Conservation (phyloP, 2,888 invertebrate species). For the Tuta absoluta region DNA sequence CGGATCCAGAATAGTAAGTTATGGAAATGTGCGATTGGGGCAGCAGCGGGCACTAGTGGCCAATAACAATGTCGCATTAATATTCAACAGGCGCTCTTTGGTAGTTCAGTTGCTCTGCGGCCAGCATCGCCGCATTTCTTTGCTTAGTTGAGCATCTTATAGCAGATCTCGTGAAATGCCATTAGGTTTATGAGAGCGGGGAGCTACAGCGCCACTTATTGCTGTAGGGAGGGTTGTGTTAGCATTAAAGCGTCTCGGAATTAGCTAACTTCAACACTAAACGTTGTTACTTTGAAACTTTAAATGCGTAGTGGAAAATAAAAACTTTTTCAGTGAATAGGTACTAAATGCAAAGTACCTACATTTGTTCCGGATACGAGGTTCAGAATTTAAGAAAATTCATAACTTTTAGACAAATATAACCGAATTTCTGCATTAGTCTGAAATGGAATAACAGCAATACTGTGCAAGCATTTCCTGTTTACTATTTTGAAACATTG, state of each 20-base stretch:
- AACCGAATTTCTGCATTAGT: constrained; percentile 4
- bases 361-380: constrained; percentile 3
- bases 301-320: constrained; percentile 12
- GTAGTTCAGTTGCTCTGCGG: constrained; percentile 66
- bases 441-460: constrained; percentile 25
- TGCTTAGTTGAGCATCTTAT: constrained; percentile 54
- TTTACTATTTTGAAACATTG: constrained; percentile 58
- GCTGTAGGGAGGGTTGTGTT: constrained; percentile 14
- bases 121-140: constrained; percentile 68
- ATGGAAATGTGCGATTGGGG: constrained; percentile 81
- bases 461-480: constrained; percentile 43
- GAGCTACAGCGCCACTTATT: constrained; percentile 14
- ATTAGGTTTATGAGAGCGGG: constrained; percentile 18
- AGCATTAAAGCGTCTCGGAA: constrained; percentile 10
- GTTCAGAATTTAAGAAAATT: background rate
- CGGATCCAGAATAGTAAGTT: constrained; percentile 80
- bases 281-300: constrained; percentile 11
- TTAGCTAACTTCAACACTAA: constrained; percentile 19
- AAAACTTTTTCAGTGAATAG: constrained; percentile 3
- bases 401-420: background rate
- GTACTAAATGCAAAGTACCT: constrained; percentile 12
- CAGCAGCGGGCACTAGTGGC: constrained; percentile 77
- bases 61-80: constrained; percentile 81
- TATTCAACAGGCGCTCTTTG: constrained; percentile 79
- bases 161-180: constrained; percentile 50